phyloP scores from a whole-genome alignment of 2,888 invertebrate genomes.

The Acanthoscelides obtectus region DNA sequence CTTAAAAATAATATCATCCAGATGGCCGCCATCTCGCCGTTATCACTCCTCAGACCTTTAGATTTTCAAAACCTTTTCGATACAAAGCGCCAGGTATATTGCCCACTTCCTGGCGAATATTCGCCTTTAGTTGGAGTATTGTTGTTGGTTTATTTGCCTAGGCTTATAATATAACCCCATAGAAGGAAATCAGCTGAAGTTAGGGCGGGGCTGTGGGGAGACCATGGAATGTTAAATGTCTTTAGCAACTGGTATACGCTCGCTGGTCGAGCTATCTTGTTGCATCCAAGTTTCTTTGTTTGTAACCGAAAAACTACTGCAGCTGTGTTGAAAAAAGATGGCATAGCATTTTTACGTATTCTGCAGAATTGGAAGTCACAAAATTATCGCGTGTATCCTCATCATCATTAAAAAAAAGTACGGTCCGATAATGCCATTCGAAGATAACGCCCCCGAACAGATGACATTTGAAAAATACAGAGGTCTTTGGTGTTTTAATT shows the following conservation, averaged over 20 bases:
- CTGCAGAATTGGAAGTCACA: too few species aligned
- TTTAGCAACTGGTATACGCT: neutral
- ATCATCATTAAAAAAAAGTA: too few species aligned
- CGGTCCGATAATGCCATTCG: neutral
- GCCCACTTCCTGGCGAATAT: neutral
- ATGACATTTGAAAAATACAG: too few species aligned
- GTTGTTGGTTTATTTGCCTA: neutral
- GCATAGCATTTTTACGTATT: too few species aligned
- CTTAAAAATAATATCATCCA: neutral
- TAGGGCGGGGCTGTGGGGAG: neutral
- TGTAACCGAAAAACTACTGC: neutral
- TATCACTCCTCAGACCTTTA: neutral
- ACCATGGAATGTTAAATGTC: neutral
- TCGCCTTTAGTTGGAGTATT: neutral
- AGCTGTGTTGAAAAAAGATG: neutral
- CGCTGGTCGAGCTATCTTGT: slow-evolving; percentile 2
- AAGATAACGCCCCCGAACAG: neutral
- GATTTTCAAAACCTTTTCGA: neutral
- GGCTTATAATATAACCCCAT: neutral
- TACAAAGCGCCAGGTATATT: neutral
- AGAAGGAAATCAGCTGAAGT: neutral
- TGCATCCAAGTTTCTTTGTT: slow-evolving; percentile 1
- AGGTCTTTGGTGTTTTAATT: too few species aligned
- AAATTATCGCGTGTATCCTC: neutral
- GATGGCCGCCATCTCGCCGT: neutral